Evolutionary conservation across 2,113 vertebrate species (phyloP), one percentile per base, ranked within the genome.

Genomic region (Cyanoliseus patagonus): DNA sequence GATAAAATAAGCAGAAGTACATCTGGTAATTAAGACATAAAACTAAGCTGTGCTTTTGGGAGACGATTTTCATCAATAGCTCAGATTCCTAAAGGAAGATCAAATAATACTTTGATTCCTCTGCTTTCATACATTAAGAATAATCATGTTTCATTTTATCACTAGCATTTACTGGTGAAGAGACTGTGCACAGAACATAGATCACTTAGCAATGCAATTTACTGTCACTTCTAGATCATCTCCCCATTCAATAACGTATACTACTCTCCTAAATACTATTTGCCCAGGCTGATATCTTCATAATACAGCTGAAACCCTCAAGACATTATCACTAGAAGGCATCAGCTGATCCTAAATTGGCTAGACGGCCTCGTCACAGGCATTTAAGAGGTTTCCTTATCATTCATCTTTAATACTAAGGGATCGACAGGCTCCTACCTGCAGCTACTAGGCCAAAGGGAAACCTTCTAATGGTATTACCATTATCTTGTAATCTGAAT

Each of bases 401-500:
- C 93, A 89, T 95, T 97, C 88, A 95, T 96, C 97, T 96, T 93
- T 97, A 97, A 95, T 96, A 97, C 83, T 72, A 76, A 89, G 79
- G 89, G 95, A 96, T 91, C 67, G 67, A 96, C 97, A 66, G 82
- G 92, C 89, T 96, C 83, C 92, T 97, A 97, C 96, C 92, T 97
- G 92, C 62, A 93, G 94, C 93, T 95, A 83, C 84, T 0, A 90
- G 85, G 94, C 89, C 73, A 95, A 92, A 68, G 70, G 88, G 75
- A 92, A 89, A 93, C 88, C 84, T 86, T 94, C 90, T 95, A 96
- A 95, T 89, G 86, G 77, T 44, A 95, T 96, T 97, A 96, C 74
- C 88, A 35, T 96, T 96, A 97, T 97, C 92, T 97, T 97, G 95
- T 96, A 92, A 97, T 97, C 93, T 96, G 92, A 95, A 96, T 97